Evolutionary conservation across 2,888 invertebrate species (phyloP), one percentile per base, ranked within the genome.

Genomic region (Dichetophora obliterata): DNA sequence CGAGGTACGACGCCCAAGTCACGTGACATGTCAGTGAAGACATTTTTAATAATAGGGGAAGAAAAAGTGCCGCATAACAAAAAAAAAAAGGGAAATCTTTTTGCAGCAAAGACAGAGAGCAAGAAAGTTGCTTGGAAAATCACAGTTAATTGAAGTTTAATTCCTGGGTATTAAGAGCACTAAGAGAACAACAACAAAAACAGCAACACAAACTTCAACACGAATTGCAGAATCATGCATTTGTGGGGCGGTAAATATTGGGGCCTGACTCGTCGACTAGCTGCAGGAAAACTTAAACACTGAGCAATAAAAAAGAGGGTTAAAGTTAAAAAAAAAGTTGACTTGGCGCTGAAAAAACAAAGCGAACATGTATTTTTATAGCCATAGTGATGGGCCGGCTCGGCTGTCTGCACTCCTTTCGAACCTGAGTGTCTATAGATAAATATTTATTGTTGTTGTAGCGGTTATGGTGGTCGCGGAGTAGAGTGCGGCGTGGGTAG

Each of bases 91-190:
- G 19, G 54, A 22, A 19, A 19, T 6, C 8, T 54, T 22, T 22
- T 22, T 9, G 16, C n/a, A n/a, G 31, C 11, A 31, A n/a, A n/a
- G 8, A 31, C 6, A n/a, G 8, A 34, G 16, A 31, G 11, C 0
- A 27, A n/a, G 63, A 24, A 31, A 31, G 27, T 14, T 27, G 16
- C n/a, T n/a, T 37, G 48, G 48, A 37, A 63, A 74, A 79, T 79
- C 79, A 76, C 54, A 75, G 79, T 79, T 79, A 79, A 79, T 79
- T 79, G 76, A 79, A 79, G 78, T 79, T 79, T 78, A 79, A 79
- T 79, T 71, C 78, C 72, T 24, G 68, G 69, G 76, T 70, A 76
- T 79, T 79, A 79, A 65, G 11, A 34, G 54, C 14, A 43, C 43
- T 43, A 43, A 34, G 19, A 34, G 59, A 24, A 37, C 31, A 66